Base-by-base conservation (phyloP, 2,113 vertebrate genomes). In the Ascaphus truei region DNA sequence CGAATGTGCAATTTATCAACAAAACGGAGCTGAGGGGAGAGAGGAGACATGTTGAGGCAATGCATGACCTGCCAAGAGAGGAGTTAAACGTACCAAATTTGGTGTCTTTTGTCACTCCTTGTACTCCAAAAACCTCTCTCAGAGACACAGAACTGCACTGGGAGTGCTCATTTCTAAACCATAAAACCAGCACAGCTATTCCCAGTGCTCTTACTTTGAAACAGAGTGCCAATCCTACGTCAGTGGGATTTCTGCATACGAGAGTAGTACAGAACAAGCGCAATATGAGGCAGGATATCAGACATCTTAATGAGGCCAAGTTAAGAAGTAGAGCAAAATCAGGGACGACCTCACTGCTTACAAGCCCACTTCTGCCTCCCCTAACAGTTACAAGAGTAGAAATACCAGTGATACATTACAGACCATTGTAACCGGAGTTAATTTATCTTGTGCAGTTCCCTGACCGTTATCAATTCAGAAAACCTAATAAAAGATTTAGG, bases 371-470 rank as follows among this genome's bases (percentile, higher is more conserved):
- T 57, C 68, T 86, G 53, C 81, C 84, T 0, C 74, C 85, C 47
- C 56, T 88, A 68, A 71, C 83, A 36, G 84, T 78, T 41, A 88
- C 81, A 68, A 83, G 77, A 3, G 11, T 77, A 39, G 65, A 43
- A 5, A 77, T 86, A 52, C 79, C 86, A 3, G 20, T 80, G 7
- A 77, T 79, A n/a, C 45, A 30, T 1, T 76, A 86, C 29, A 79
- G 81, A 68, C 65, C 83, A 43, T 79, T 83, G 48, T 85, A 78
- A 82, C 30, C n/a, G n/a, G n/a, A n/a, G n/a, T n/a, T n/a, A n/a
- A n/a, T n/a, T n/a, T n/a, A n/a, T n/a, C n/a, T n/a, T n/a, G n/a
- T n/a, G n/a, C n/a, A n/a, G n/a, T n/a, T n/a, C n/a, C n/a, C n/a
- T n/a, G n/a, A n/a, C n/a, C n/a, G n/a, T n/a, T n/a, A n/a, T n/a